Base-by-base conservation (phyloP, 1,140 invertebrate species). In the Drosophila eugracilis region DNA sequence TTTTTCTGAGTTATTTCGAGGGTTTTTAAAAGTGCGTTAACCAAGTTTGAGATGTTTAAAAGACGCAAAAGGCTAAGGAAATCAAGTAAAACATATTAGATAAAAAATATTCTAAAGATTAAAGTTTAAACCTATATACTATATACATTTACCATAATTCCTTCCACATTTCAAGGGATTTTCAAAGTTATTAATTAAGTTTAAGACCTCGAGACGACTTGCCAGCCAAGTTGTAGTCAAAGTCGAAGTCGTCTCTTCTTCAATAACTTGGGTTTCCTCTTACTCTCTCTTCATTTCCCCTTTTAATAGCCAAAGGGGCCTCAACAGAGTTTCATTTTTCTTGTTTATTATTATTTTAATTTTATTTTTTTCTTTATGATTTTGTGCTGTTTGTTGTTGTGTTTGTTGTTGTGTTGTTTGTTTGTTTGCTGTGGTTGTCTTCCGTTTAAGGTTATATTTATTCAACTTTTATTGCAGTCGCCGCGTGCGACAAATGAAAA, bases 371-470 rank as follows among this genome's bases (percentile, higher is more conserved):
- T 58, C 37, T 28, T 37, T 45, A 59, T 45, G 39, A 34, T 59
- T 63, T 44, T 37, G 30, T 58, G 24, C 21, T 36, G 21, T 15
- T 19, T 37, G 17, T 37, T 28, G n/a, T 21, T 26, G 22, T 45
- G 5, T 34, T 34, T 36, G 48, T 9, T 34, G n/a, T n/a, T n/a
- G n/a, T n/a, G n/a, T 28, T 21, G 42, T 26, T 45, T 45, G 5
- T 34, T 34, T 36, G 48, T 9, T 34, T 36, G 30, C 15, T 55
- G 55, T 19, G 28, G 28, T 30, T 36, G 10, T 63, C 37, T 44
- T 59, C 28, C 53, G 59, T 42, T 42, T 58, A 44, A 63, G 53
- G 39, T 34, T 59, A 34, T 63, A 58, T 63, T 58, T 63, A 63
- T 59, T 59, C 30, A 34, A 45, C 54, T 63, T 57, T 63, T 63